Evolutionary conservation across 2,888 invertebrate species (phyloP).

Genomic region (Danaus chrysippus): DNA sequence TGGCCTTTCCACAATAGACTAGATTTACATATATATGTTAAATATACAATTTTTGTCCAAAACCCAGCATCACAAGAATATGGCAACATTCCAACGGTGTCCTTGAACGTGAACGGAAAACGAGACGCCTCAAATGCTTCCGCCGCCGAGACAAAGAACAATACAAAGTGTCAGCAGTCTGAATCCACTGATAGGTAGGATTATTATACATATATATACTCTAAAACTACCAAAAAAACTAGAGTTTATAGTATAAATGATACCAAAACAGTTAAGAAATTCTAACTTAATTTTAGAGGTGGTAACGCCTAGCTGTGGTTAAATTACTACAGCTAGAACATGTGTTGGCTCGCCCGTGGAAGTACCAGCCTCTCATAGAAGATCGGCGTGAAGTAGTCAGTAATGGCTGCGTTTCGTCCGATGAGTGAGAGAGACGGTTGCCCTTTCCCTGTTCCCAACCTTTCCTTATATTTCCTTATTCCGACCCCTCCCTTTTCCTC

Average conservation of each 20-base stretch:
- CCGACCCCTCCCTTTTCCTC: too few species aligned
- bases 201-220: neutral
- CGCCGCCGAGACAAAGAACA: conserved; percentile 57
- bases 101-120: conserved; percentile 44
- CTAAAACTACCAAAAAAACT: neutral
- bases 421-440: too few species aligned
- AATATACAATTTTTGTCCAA: neutral
- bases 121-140: conserved; percentile 54
- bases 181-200: conserved; percentile 71
- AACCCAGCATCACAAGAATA: conserved; percentile 72
- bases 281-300: too few species aligned
- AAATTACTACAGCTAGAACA: too few species aligned
- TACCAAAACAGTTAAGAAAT: neutral
- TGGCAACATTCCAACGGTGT: conserved; percentile 73
- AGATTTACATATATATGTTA: too few species aligned
- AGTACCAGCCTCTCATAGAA: too few species aligned
- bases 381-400: too few species aligned
- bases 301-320: too few species aligned
- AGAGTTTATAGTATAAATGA: neutral
- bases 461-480: too few species aligned
- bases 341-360: too few species aligned
- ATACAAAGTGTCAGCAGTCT: conserved; percentile 75
- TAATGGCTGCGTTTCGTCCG: too few species aligned
- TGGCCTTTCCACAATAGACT: neutral
- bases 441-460: too few species aligned